Percentiles rank a stretch among this genome's conserved stretches.
Conservation (phyloP, 1,140 invertebrate species). For the Pararge aegeria region DNA sequence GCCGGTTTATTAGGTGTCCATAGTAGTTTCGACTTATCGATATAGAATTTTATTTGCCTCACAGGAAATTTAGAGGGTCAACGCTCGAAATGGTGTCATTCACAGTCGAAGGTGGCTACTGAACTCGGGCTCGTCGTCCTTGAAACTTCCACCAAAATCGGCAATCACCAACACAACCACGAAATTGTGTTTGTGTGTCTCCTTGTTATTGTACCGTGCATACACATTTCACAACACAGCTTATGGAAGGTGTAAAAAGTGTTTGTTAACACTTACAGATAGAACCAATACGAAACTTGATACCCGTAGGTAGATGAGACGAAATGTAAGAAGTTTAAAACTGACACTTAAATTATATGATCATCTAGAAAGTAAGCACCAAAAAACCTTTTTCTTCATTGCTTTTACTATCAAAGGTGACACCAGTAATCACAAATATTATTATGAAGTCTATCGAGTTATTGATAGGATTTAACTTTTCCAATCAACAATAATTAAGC, state of each 20-base stretch:
- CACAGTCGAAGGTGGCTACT: conserved; percentile 70
- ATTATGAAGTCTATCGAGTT: too few species aligned
- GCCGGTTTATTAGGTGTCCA: conserved; percentile 3
- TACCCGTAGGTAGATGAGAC: background rate
- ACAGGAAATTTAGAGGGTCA: conserved; percentile 71
- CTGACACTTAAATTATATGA: background rate
- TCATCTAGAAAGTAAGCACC: too few species aligned
- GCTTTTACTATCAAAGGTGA: too few species aligned
- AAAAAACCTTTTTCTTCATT: too few species aligned
- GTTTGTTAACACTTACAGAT: conserved; percentile 14
- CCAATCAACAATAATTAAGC: too few species aligned
- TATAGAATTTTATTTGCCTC: conserved; percentile 52
- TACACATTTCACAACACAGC: background rate
- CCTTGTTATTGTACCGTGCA: conserved; percentile 7
- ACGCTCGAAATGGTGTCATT: conserved; percentile 72
- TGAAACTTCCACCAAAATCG: conserved; percentile 66
- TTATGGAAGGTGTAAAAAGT: conserved; percentile 15
- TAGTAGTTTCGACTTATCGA: conserved; percentile 35
- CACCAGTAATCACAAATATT: too few species aligned
- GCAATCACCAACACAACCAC: conserved; percentile 41
- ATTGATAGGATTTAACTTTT: too few species aligned
- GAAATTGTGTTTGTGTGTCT: conserved; percentile 12
- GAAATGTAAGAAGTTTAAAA: conserved; percentile 1
- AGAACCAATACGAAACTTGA: conserved; percentile 1
- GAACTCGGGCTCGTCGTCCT: conserved; percentile 68